These are phyloP conservation scores for Dinoponera quadriceps DNA, from an alignment of 1,140 invertebrate species.

Conservation along the genomic window DNA sequence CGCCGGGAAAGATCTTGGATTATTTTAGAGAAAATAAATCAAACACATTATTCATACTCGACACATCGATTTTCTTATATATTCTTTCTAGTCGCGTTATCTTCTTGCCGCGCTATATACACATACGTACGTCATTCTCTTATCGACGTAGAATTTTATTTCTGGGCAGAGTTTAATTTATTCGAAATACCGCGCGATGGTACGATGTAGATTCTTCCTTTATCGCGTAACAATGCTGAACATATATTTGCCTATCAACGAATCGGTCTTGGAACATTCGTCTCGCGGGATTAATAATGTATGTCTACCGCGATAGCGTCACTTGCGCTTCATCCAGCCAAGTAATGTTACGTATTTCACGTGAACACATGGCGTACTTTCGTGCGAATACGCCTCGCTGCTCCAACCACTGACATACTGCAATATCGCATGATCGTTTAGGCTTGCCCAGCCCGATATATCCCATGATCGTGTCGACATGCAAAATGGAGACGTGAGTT, in stretches of 20 bases:
- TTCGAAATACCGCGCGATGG: neutral
- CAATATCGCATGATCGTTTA: constrained; percentile 52
- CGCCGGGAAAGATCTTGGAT: no score
- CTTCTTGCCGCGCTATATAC: neutral
- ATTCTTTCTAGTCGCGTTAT: neutral
- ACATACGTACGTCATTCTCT: neutral
- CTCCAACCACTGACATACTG: constrained; percentile 46
- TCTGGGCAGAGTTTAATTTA: neutral
- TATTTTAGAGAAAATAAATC: neutral
- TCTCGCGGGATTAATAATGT: constrained; percentile 35
- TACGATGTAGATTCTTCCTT: neutral
- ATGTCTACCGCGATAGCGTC: constrained; percentile 18
- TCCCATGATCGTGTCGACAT: constrained; percentile 44
- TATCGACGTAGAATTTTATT: neutral
- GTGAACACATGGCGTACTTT: constrained; percentile 30
- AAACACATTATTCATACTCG: neutral
- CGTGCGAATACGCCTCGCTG: constrained; percentile 15
- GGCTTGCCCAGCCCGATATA: constrained; percentile 7
- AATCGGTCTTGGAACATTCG: constrained; percentile 7
- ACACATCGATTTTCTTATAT: neutral
- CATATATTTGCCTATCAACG: constrained; percentile 1
- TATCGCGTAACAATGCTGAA: neutral
- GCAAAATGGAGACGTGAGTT: constrained; percentile 49
- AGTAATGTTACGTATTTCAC: constrained; percentile 35
- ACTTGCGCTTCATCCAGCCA: constrained; percentile 16